Conservation (phyloP, 2,888 invertebrate genomes). For the Ischnura elegans region DNA sequence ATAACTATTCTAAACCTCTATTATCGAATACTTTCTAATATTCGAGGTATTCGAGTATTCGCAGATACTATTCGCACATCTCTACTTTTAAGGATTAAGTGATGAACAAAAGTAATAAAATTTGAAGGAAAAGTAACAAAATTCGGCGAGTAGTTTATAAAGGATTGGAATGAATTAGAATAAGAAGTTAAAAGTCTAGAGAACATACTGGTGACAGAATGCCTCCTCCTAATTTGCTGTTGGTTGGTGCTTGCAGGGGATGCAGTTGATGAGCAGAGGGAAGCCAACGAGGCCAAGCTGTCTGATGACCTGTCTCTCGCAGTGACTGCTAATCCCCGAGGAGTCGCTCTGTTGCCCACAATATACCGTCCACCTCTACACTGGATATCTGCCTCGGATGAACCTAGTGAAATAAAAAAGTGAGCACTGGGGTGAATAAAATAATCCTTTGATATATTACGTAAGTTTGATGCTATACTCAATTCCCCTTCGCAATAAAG, state of each 20-base stretch:
- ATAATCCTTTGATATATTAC: background rate
- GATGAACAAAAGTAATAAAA: too few relatives aligned
- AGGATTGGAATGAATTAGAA: background rate
- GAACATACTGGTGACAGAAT: constrained; percentile 86
- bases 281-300: constrained; percentile 86
- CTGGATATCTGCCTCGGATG: constrained; percentile 86
- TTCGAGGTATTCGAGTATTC: too few relatives aligned
- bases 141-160: too few relatives aligned
- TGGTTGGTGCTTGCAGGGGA: constrained; percentile 89
- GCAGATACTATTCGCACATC: too few relatives aligned
- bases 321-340: constrained; percentile 78
- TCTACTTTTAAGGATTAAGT: too few relatives aligned
- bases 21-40: too few relatives aligned
- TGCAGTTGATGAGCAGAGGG: constrained; percentile 86
- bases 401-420: constrained; percentile 78
- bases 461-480: too few relatives aligned
- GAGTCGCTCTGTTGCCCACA: constrained; percentile 68
- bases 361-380: constrained; percentile 72
- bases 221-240: constrained; percentile 88
- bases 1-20: too few relatives aligned
- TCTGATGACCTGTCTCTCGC: constrained; percentile 83
- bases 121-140: too few relatives aligned
- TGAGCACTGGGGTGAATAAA: too few relatives aligned
- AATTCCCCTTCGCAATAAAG: too few relatives aligned
- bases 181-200: background rate